These are phyloP conservation scores for Drosophila diplacantha DNA, from an alignment of 2,888 invertebrate species.

Conservation along the genomic window DNA sequence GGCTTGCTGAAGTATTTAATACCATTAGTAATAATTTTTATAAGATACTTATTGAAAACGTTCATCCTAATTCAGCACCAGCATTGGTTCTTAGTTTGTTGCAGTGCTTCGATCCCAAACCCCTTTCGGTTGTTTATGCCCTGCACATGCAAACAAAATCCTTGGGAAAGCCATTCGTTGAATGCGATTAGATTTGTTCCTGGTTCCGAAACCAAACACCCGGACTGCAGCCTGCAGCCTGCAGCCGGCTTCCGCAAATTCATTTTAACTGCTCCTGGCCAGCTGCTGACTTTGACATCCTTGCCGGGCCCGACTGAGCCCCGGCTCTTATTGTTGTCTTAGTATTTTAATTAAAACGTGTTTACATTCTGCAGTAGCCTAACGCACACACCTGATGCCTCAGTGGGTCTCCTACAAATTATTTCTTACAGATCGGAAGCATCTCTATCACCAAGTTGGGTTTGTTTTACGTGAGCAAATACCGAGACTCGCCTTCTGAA, in stretches of 20 bases:
- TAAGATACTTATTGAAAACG: not conserved
- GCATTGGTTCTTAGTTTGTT: not conserved
- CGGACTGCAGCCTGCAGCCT: constrained; percentile 7
- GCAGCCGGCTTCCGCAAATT: constrained; percentile 45
- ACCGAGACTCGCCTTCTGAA: not conserved
- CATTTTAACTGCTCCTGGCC: constrained; percentile 44
- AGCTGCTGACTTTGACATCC: constrained; percentile 36
- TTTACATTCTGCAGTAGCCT: constrained; percentile 44
- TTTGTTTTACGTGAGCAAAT: constrained; percentile 12
- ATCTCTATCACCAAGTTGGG: not conserved
- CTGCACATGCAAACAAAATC: constrained; percentile 35
- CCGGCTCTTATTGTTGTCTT: constrained; percentile 65
- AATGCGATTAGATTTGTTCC: constrained; percentile 44
- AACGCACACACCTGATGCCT: constrained; percentile 33
- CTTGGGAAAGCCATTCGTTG: constrained; percentile 44
- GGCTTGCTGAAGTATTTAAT: not conserved
- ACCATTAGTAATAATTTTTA: no score
- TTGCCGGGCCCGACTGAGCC: constrained; percentile 19
- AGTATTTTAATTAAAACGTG: constrained; percentile 71
- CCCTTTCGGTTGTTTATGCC: constrained; percentile 38
- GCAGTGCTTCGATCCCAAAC: constrained; percentile 24
- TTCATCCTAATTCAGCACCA: not conserved
- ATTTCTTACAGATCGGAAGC: constrained; percentile 16
- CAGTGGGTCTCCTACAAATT: constrained; percentile 4
- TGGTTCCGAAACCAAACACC: constrained; percentile 11